These are phyloP conservation scores for Merodon equestris DNA, from an alignment of 2,888 invertebrate species.

Conservation along the genomic window DNA sequence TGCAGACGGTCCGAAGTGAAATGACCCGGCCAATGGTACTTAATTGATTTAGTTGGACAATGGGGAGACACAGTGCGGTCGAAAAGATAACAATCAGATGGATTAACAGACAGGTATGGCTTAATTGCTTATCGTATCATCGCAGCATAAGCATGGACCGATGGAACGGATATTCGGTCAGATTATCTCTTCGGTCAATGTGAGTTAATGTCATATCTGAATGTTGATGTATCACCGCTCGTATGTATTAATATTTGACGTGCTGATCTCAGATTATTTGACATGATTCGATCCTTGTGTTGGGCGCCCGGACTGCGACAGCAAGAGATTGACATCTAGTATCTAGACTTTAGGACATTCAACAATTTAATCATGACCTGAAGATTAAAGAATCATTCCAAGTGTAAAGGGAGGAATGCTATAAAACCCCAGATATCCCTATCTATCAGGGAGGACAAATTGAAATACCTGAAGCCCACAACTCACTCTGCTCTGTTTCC, in stretches of 20 bases:
- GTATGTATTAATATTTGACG: constrained; percentile 42
- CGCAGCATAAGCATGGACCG: constrained; percentile 30
- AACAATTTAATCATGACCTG: too few relatives aligned
- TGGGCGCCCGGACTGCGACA: constrained; percentile 28
- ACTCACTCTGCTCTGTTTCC: background rate
- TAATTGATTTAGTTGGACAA: constrained; percentile 61
- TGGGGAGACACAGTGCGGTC: constrained; percentile 22
- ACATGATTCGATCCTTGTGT: constrained; percentile 13
- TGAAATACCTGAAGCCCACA: background rate
- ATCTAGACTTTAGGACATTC: too few relatives aligned
- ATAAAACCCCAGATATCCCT: too few relatives aligned
- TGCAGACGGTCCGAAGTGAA: constrained; percentile 30
- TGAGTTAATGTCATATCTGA: constrained; percentile 14
- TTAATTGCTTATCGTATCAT: constrained; percentile 63
- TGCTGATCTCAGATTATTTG: constrained; percentile 41
- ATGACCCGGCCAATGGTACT: constrained; percentile 52
- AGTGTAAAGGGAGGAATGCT: too few relatives aligned
- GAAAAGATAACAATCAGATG: background rate
- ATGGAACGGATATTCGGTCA: too few relatives aligned
- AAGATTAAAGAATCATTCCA: too few relatives aligned
- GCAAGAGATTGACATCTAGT: background rate
- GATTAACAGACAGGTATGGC: constrained; percentile 44
- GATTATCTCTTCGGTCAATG: too few relatives aligned
- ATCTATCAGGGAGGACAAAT: too few relatives aligned
- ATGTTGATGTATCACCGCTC: constrained; percentile 17